Base-by-base conservation (phyloP, 2,113 vertebrate species). In the Climacteris rufus region DNA sequence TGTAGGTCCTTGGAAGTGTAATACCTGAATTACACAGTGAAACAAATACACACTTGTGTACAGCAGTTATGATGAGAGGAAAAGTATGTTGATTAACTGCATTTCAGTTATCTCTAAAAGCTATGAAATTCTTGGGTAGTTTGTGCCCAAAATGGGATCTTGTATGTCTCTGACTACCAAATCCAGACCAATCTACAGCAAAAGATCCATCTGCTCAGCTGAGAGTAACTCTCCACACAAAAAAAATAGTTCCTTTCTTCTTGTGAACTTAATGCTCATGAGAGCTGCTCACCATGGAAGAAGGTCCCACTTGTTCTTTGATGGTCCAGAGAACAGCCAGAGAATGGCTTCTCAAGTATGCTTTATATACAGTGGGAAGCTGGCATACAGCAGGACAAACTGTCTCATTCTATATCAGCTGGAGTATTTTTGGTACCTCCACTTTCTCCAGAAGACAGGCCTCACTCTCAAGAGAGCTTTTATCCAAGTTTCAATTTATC, bases 231-330 rank as follows among this genome's bases (percentile, higher is more conserved):
- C 14, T 33, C 20, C 19, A 68, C 14, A 57, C 2, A 50, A 20
- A 52, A 69, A 61, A 9, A n/a, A n/a, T n/a, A 39, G 16, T 59
- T 22, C 19, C 14, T 59, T 49, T 81, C n/a, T 75, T 89, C 30
- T 6, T 7, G 21, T 35, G 35, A 33, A 78, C 13, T 22, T 54
- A 37, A 45, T 0, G 11, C 27, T 47, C 0, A 0, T 59, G 35
- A 75, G 33, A 84, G 21, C 24, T 75, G 31, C 33, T 52, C 11
- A 61, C 12, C 1, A 1, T 16, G 24, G 35, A 89, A 13, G 19
- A 89, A 53, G 9, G 15, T 25, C n/a, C 5, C 19, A 40, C 2
- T 15, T 60, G 6, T 53, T 79, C 39, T 71, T 27, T 24, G 31
- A 28, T 7, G 6, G 1, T n/a, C 7, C 17, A 52, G 18, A 64